Evolutionary conservation across 2,888 invertebrate genomes (phyloP).

Genomic region (Plebejus argus): DNA sequence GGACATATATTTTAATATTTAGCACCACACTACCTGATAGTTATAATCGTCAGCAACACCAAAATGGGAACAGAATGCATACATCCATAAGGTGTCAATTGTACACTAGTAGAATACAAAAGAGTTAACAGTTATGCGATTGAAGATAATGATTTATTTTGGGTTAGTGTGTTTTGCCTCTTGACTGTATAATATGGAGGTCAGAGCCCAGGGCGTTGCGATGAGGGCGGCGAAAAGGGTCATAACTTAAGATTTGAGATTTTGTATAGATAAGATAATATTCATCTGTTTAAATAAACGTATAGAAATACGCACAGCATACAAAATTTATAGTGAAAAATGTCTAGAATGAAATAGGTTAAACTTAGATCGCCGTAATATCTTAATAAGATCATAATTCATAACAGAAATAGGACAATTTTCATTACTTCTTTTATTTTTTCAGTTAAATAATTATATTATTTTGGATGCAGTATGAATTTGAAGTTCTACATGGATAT

Average conservation of each 20-base stretch:
- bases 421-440: too few species aligned
- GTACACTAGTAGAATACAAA: conserved; percentile 19
- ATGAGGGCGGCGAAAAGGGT: background rate
- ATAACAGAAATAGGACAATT: too few species aligned
- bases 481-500: too few species aligned
- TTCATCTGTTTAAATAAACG: background rate
- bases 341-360: too few species aligned
- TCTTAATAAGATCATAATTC: too few species aligned
- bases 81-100: background rate
- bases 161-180: conserved; percentile 24
- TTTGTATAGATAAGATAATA: background rate
- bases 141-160: conserved; percentile 17
- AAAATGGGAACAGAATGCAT: conserved; percentile 18
- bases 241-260: conserved; percentile 4
- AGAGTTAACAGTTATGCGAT: conserved; percentile 27
- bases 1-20: background rate
- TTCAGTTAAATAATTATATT: too few species aligned
- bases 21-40: conserved; percentile 1
- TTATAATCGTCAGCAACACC: conserved; percentile 18
- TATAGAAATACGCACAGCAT: background rate
- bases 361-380: too few species aligned
- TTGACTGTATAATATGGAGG: conserved; percentile 16
- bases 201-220: background rate
- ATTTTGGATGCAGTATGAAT: too few species aligned
- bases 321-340: background rate